A percentile compares a stretch with the other conserved stretches of the same genome.
Evolutionary conservation across 2,113 vertebrate genomes (phyloP).

Genomic region (Setophaga petechia): DNA sequence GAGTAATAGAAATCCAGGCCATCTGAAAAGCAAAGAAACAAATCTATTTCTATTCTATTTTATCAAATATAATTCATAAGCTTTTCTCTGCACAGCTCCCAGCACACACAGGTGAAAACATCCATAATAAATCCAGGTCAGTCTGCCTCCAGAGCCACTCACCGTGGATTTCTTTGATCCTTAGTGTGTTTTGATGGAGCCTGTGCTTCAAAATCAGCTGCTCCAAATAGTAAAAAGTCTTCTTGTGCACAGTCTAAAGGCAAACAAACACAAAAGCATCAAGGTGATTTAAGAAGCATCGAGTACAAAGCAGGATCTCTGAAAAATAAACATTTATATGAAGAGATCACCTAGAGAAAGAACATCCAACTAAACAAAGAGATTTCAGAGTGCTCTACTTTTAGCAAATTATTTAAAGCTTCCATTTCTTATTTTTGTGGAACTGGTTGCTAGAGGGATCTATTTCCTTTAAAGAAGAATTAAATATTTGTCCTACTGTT

Average conservation of each 20-base stretch:
- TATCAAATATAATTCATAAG: neutral
- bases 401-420: neutral
- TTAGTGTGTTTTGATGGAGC: slow-evolving; percentile 91
- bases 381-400: neutral
- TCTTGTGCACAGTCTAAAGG: slow-evolving; percentile 91
- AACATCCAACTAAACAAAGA: neutral
- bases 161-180: slow-evolving; percentile 98
- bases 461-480: neutral
- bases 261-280: neutral
- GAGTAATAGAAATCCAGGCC: slow-evolving; percentile 97
- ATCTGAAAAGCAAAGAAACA: slow-evolving; percentile 75
- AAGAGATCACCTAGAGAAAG: neutral
- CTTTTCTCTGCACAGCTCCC: neutral
- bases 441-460: neutral
- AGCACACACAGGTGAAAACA: neutral
- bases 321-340: neutral
- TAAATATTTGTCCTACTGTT: neutral
- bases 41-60: neutral
- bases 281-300: neutral
- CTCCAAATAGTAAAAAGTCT: slow-evolving; percentile 97
- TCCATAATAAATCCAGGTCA: rapidly evolving
- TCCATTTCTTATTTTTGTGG: neutral
- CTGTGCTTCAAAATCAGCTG: slow-evolving; percentile 96
- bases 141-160: neutral
- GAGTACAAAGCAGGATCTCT: neutral